Percentiles rank a stretch among this genome's conserved stretches.
phyloP scores from a whole-genome alignment of 2,113 vertebrate species.

The Chionomys nivalis region DNA sequence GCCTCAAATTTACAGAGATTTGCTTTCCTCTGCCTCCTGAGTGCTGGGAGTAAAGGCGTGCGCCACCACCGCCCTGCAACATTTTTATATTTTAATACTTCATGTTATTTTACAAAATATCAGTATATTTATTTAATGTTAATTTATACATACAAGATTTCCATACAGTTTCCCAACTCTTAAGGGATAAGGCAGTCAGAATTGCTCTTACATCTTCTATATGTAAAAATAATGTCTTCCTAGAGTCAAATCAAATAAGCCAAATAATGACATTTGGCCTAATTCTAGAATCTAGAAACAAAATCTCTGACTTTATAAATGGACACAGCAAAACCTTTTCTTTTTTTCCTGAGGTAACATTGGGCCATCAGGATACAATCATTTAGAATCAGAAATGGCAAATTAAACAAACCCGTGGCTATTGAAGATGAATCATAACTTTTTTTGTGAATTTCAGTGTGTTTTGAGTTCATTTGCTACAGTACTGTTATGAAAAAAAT shows the following conservation, averaged over 20 bases:
- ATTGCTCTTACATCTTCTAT: not conserved
- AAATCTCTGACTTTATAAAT: not conserved
- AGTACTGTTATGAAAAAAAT: not conserved
- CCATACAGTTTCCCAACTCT: not conserved
- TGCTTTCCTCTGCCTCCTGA: no score
- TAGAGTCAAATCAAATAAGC: not conserved
- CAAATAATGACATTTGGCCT: not conserved
- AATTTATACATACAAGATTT: constrained; percentile 1
- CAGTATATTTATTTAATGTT: not conserved
- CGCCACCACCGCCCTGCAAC: not conserved
- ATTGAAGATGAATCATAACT: not conserved
- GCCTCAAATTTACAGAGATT: no score
- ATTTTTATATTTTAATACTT: constrained; percentile 18
- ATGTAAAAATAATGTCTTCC: constrained; percentile 20
- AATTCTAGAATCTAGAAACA: constrained; percentile 17
- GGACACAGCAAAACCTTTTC: not conserved
- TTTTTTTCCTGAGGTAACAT: not conserved
- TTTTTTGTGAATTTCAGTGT: not conserved
- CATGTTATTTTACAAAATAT: not conserved
- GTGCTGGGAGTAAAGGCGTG: no score
- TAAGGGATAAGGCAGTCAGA: not conserved
- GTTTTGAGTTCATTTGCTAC: not conserved
- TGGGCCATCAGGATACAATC: not conserved
- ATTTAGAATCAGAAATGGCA: not conserved
- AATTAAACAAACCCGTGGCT: not conserved